Evolutionary conservation across 2,113 vertebrate genomes (phyloP).

Genomic region (Urocitellus parryii): DNA sequence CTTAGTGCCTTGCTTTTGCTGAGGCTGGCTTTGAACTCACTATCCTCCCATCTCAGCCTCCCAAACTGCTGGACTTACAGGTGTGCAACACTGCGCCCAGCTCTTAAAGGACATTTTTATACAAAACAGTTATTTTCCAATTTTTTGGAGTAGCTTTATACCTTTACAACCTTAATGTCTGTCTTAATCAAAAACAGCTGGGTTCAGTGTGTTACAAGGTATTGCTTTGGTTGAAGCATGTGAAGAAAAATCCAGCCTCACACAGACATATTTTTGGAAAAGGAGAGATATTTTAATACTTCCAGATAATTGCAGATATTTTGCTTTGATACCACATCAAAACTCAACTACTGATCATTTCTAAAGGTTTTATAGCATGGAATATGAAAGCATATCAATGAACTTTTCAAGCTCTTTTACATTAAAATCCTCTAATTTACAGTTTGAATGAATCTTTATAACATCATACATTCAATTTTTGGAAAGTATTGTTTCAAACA

Average conservation of each 20-base stretch:
- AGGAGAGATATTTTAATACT: not conserved
- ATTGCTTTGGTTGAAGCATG: not conserved
- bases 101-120: not conserved
- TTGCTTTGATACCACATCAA: not conserved
- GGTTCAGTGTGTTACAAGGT: not conserved
- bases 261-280: not conserved
- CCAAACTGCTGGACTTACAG: too few species aligned
- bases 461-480: not conserved
- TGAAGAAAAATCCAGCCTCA: not conserved
- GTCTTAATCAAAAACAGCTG: not conserved
- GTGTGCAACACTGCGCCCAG: too few species aligned
- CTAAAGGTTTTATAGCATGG: not conserved
- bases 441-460: not conserved
- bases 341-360: not conserved
- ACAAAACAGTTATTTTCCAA: not conserved
- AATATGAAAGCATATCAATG: not conserved
- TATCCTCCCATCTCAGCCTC: too few species aligned
- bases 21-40: too few species aligned
- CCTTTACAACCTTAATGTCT: not conserved
- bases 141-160: not conserved
- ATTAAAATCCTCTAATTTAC: slow-evolving; percentile 27
- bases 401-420: not conserved
- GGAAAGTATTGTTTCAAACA: not conserved
- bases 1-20: too few species aligned
- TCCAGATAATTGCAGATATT: slow-evolving; percentile 3